Evolutionary conservation across 2,888 invertebrate genomes (phyloP).

Genomic region (Morpho achilles): DNA sequence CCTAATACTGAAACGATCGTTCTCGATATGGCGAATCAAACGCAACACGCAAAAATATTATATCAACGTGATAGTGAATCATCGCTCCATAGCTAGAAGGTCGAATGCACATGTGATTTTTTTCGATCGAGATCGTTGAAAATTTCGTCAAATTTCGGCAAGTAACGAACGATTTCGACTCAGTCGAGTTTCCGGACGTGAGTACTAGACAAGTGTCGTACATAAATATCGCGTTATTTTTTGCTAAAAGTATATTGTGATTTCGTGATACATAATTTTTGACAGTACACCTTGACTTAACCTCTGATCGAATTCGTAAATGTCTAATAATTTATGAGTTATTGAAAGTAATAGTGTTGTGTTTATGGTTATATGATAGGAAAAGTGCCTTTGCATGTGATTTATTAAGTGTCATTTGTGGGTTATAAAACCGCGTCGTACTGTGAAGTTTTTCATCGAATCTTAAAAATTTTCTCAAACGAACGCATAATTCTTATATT

Average conservation of each 20-base stretch:
- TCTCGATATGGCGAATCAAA: slow-evolving; percentile 24
- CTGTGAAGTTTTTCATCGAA: too few species aligned
- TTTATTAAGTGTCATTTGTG: neutral
- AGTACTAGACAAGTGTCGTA: slow-evolving; percentile 15
- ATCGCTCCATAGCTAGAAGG: slow-evolving; percentile 25
- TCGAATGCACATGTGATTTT: slow-evolving; percentile 19
- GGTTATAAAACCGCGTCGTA: slow-evolving; percentile 4
- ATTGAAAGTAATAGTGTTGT: slow-evolving; percentile 9
- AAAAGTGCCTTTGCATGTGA: neutral
- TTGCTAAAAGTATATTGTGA: neutral
- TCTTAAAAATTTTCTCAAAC: neutral
- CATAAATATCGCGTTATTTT: slow-evolving; percentile 9
- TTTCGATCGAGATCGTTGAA: slow-evolving; percentile 13
- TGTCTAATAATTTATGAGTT: slow-evolving; percentile 1
- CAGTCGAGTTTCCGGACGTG: slow-evolving; percentile 10
- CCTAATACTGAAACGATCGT: slow-evolving; percentile 17
- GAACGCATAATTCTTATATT: neutral
- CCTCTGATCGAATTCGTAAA: too few species aligned
- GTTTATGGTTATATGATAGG: neutral
- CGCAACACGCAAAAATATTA: slow-evolving; percentile 23
- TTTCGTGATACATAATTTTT: neutral
- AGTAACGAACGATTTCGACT: slow-evolving; percentile 11
- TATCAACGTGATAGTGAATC: slow-evolving; percentile 26
- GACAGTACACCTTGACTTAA: too few species aligned
- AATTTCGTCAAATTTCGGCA: slow-evolving; percentile 16